Conservation (phyloP, 2,888 invertebrate genomes). For the Anthrax anthrax region DNA sequence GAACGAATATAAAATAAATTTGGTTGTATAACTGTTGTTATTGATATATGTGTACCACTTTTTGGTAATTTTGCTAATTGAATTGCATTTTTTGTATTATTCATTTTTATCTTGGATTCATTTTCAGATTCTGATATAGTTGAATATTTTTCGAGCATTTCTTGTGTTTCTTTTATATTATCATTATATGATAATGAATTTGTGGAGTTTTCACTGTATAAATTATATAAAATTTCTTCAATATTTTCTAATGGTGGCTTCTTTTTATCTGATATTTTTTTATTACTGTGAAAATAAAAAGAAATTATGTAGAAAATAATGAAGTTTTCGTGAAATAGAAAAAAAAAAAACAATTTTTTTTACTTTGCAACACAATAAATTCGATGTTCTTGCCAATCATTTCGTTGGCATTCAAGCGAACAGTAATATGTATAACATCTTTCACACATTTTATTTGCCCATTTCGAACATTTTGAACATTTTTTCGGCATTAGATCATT, state of each 20-base stretch:
- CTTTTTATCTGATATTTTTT: no score
- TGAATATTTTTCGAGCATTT: no score
- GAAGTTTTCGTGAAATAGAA: no score
- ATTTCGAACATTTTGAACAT: conserved; percentile 11
- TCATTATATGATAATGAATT: no score
- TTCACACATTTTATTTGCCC: conserved; percentile 17
- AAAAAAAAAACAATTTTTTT: no score
- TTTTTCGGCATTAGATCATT: neutral
- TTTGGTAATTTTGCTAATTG: neutral
- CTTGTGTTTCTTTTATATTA: no score
- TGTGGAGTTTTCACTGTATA: neutral
- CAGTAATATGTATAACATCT: conserved; percentile 21
- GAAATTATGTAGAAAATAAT: no score
- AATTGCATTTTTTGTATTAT: neutral
- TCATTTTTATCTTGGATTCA: neutral
- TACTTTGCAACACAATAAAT: conserved; percentile 14
- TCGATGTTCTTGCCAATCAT: conserved; percentile 20
- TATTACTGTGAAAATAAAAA: neutral
- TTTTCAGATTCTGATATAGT: neutral
- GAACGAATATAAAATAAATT: conserved; percentile 3
- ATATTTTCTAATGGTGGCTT: neutral
- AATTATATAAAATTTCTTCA: neutral
- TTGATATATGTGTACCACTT: neutral
- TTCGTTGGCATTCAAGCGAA: conserved; percentile 20
- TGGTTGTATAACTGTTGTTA: neutral